Conservation (phyloP, 2,888 invertebrate genomes). For the Apantesis nais region DNA sequence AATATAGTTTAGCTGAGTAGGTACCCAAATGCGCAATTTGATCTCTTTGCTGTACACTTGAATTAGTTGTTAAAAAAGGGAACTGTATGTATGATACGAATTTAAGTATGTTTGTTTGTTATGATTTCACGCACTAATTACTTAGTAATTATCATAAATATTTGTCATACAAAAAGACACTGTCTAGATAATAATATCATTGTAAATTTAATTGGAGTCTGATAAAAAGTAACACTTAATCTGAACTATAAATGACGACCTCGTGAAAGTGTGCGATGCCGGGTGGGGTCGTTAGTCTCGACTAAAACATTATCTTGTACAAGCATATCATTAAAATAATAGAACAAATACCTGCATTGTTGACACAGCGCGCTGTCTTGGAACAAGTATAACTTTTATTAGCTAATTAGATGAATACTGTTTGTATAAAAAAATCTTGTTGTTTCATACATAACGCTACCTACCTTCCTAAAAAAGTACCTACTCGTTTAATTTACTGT, state of each 20-base stretch:
- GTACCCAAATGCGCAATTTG: background rate
- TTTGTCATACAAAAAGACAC: background rate
- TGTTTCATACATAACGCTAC: slow-evolving; percentile 13
- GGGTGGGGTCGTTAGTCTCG: background rate
- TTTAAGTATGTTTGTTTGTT: background rate
- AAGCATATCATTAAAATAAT: background rate
- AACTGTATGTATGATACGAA: background rate
- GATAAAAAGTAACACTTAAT: background rate
- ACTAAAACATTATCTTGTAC: background rate
- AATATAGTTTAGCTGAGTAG: background rate
- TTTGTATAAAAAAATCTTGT: slow-evolving; percentile 23
- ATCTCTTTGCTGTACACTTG: background rate
- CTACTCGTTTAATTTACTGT: background rate
- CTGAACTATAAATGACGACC: background rate
- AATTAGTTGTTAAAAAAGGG: background rate
- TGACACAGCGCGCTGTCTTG: slow-evolving; percentile 15
- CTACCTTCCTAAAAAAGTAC: too few species aligned
- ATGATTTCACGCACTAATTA: background rate
- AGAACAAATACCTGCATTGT: slow-evolving; percentile 15
- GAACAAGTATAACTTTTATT: slow-evolving; percentile 22
- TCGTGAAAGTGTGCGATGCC: background rate
- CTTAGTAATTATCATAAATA: background rate
- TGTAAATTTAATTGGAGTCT: background rate
- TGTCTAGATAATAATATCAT: background rate
- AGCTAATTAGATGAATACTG: slow-evolving; percentile 20